Base-by-base conservation (phyloP, 2,113 vertebrate species). In the Ptilorrhoa leucosticta region DNA sequence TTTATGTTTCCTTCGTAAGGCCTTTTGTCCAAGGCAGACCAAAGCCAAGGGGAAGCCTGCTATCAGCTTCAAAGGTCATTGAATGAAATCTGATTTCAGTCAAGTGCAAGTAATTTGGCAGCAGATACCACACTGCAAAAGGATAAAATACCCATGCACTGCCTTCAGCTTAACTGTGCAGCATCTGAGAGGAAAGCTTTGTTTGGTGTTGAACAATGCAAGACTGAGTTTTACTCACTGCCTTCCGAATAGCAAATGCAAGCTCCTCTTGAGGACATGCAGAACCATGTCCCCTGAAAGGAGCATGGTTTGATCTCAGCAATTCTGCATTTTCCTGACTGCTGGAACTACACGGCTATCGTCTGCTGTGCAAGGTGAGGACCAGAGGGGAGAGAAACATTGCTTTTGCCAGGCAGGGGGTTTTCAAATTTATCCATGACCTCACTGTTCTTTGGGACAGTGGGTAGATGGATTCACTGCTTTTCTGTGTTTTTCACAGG, bases 341-440 rank as follows among this genome's bases (percentile, higher is more conserved):
- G 2, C 3, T 68, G 28, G 40, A 72, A 65, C 0, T 7, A 24
- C 15, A 7, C 13, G 13, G 20, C 23, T 30, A 30, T 17, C 5
- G 2, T 57, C n/a, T 69, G 20, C 15, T 44, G 28, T 10, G 31
- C 37, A 53, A 26, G 0, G 0, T 2, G 30, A 69, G 16, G 28
- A 44, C 19, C 33, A 60, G 65, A 75, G 69, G 6, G 20, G 60
- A 89, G 19, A 1, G 26, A 13, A 87, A 35, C 2, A 2, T 54
- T 57, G 5, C 15, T 82, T 75, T 60, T 69, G 9, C 13, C 8
- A 40, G 44, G 23, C 7, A 78, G 35, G 42, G 8, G 12, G 5
- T 75, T 82, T 78, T 50, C 51, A 79, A 19, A 18, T 72, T 68
- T 57, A 30, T 39, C 15, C 22, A 20, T 1, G 1, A 44, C 22